Conservation (phyloP, 2,888 invertebrate species). For the Drosophila borealis region DNA sequence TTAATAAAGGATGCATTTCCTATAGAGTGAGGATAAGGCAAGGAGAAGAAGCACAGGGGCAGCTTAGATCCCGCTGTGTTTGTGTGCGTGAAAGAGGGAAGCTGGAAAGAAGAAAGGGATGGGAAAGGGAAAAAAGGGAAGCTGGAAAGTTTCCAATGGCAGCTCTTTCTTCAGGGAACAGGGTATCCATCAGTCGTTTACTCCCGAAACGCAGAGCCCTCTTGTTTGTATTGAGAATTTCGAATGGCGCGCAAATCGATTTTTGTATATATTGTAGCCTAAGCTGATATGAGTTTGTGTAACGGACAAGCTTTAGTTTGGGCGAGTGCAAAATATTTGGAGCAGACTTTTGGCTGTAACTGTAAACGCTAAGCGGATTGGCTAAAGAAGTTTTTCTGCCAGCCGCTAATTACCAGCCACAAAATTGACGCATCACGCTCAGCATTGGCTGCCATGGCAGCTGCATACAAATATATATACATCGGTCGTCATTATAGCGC, state of each 20-base stretch:
- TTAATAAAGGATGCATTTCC: no score
- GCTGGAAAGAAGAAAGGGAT: no score
- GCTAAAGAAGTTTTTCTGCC: slow-evolving; percentile 48
- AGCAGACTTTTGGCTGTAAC: slow-evolving; percentile 69
- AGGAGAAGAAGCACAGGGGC: no score
- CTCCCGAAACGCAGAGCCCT: no score
- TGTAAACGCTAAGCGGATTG: slow-evolving; percentile 61
- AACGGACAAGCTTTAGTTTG: slow-evolving; percentile 73
- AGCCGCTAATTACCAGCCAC: slow-evolving; percentile 69
- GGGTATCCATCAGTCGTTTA: no score
- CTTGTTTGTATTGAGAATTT: not conserved
- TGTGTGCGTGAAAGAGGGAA: no score
- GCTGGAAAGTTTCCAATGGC: no score
- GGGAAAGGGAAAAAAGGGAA: no score
- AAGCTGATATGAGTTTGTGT: slow-evolving; percentile 10
- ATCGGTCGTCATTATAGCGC: slow-evolving; percentile 52
- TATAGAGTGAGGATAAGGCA: no score
- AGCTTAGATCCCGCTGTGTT: no score
- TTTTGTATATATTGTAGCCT: not conserved
- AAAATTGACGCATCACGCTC: slow-evolving; percentile 76
- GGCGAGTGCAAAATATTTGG: slow-evolving; percentile 42
- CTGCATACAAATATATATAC: slow-evolving; percentile 8
- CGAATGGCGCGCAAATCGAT: slow-evolving; percentile 3
- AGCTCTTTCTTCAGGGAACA: no score
- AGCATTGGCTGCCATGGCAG: slow-evolving; percentile 33